A percentile compares a stretch with the other conserved stretches of the same genome.
Conservation (phyloP, 2,888 invertebrate species). For the Gastracanthus pulcherrimus region DNA sequence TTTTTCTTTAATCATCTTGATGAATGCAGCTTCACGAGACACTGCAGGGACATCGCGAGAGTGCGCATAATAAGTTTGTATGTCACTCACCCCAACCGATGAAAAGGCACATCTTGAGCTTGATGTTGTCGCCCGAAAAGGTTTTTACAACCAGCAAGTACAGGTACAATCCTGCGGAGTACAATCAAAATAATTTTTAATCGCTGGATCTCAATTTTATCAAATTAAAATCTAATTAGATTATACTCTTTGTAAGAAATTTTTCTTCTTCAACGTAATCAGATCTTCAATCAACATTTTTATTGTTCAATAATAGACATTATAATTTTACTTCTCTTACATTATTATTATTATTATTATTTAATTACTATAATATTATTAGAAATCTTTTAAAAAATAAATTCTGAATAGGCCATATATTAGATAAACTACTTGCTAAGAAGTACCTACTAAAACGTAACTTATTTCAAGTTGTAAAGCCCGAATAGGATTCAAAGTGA, state of each 20-base stretch:
- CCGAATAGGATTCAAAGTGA: no score
- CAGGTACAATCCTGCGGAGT: constrained; percentile 83
- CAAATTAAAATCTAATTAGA: not conserved
- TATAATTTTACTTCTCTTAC: no score
- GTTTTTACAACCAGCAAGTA: constrained; percentile 94
- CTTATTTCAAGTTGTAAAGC: no score
- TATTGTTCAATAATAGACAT: no score
- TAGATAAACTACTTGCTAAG: no score
- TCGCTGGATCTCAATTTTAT: not conserved
- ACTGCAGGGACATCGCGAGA: not conserved
- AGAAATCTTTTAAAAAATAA: no score
- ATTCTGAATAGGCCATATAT: no score
- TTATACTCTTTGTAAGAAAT: not conserved
- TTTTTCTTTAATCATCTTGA: not conserved
- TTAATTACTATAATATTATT: no score
- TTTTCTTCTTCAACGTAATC: constrained; percentile 9
- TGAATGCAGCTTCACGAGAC: not conserved
- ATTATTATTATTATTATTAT: no score
- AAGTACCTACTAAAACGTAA: no score
- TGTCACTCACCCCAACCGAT: constrained; percentile 93
- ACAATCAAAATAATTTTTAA: not conserved
- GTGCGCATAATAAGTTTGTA: not conserved
- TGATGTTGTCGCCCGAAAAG: constrained; percentile 91
- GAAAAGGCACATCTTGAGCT: constrained; percentile 87
- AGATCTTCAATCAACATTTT: no score